These are phyloP conservation scores for Entomobrya multifasciata DNA, from an alignment of 2,888 invertebrate species.

Conservation along the genomic window DNA sequence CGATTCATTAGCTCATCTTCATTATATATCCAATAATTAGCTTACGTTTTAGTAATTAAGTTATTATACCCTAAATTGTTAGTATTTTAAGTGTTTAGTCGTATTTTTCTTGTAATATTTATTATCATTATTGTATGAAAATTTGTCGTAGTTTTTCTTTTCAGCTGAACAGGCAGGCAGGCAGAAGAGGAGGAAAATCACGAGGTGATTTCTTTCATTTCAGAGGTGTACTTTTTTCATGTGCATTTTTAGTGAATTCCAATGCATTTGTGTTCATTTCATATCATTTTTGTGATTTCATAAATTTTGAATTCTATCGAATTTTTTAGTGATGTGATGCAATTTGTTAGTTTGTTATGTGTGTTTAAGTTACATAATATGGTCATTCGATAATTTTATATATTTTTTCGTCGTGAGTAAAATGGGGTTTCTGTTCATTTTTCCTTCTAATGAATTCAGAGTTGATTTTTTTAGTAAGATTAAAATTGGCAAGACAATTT, in stretches of 20 bases:
- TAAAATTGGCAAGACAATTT: constrained; percentile 43
- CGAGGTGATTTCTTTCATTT: background rate
- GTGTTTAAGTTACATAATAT: background rate
- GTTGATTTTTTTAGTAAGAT: no score
- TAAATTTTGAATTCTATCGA: no score
- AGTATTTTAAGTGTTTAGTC: constrained; percentile 20
- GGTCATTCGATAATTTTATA: background rate
- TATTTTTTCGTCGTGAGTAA: constrained; percentile 14
- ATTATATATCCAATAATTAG: background rate
- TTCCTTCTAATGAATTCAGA: no score
- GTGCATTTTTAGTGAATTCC: no score
- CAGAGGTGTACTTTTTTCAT: no score
- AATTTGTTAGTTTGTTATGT: constrained; percentile 30
- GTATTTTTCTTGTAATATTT: constrained; percentile 4
- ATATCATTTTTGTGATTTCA: no score
- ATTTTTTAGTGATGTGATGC: constrained; percentile 3
- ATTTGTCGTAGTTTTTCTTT: background rate
- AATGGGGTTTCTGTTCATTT: background rate
- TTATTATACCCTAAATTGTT: background rate
- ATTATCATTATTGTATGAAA: background rate
- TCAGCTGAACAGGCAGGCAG: constrained; percentile 14
- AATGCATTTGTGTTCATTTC: no score
- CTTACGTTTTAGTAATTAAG: background rate
- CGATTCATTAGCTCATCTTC: constrained; percentile 22
- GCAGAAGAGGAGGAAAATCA: background rate